A percentile compares a stretch with the other conserved stretches of the same genome.
phyloP scores from a whole-genome alignment of 2,888 invertebrate genomes.

The Priapulus caudatus region DNA sequence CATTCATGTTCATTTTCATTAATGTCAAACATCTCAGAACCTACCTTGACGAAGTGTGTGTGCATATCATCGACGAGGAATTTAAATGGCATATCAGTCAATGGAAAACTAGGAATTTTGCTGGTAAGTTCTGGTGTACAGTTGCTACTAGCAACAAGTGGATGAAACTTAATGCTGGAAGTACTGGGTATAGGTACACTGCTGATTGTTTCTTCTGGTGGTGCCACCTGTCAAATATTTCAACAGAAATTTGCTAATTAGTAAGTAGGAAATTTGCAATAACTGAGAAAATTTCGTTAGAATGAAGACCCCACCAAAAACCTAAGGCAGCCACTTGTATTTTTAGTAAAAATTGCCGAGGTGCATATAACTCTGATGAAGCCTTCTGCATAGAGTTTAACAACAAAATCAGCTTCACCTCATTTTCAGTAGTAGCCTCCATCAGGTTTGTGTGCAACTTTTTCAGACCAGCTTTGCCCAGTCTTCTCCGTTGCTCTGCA shows the following conservation, averaged over 20 bases:
- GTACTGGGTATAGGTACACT: constrained; percentile 63
- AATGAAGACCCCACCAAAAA: no score
- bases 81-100: constrained; percentile 52
- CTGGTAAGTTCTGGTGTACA: constrained; percentile 22
- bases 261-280: no score
- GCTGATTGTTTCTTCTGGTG: constrained; percentile 57
- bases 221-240: constrained; percentile 48
- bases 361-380: no score
- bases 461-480: constrained; percentile 58
- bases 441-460: constrained; percentile 49
- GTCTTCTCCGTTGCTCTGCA: constrained; percentile 48
- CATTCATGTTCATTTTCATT: not conserved
- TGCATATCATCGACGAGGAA: constrained; percentile 65
- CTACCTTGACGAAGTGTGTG: constrained; percentile 71
- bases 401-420: constrained; percentile 43
- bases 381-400: no score
- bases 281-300: no score
- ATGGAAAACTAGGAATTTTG: constrained; percentile 26
- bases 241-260: no score
- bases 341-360: no score
- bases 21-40: constrained; percentile 32
- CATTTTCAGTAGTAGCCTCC: constrained; percentile 60
- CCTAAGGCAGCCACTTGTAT: no score
- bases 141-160: constrained; percentile 38
- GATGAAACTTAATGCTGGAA: constrained; percentile 52